These are phyloP conservation scores for Cosmopolites sordidus DNA, from an alignment of 2,888 invertebrate species.

Conservation along the genomic window DNA sequence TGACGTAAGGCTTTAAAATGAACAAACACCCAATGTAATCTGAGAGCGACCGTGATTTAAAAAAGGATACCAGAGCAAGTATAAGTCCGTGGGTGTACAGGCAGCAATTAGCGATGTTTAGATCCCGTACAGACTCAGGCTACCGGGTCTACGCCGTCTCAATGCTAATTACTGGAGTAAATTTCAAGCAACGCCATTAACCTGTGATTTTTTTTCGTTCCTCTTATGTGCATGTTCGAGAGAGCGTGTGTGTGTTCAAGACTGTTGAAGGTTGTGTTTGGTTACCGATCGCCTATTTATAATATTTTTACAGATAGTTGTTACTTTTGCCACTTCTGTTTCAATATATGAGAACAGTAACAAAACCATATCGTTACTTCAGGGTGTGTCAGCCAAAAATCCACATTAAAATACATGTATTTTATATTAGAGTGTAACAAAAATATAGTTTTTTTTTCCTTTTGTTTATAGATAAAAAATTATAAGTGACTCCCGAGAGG, in stretches of 20 bases:
- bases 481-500: no score
- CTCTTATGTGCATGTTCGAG: not conserved
- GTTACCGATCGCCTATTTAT: not conserved
- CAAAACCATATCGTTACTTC: not conserved
- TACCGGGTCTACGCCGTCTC: constrained; percentile 12
- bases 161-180: not conserved
- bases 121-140: constrained; percentile 10
- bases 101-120: constrained; percentile 27
- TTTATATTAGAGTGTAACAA: no score
- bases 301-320: not conserved
- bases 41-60: no score
- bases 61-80: no score
- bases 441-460: no score
- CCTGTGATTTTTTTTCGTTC: not conserved
- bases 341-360: not conserved
- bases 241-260: not conserved
- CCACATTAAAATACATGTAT: no score
- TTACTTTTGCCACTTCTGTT: not conserved
- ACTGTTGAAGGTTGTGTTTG: not conserved
- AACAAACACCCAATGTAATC: no score
- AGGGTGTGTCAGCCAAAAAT: no score
- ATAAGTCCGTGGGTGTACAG: no score
- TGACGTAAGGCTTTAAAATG: no score
- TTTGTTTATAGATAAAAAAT: no score
- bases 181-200: not conserved